These are phyloP conservation scores for Probaryconus sp. DNA, from an alignment of 1,140 invertebrate genomes.

Conservation along the genomic window DNA sequence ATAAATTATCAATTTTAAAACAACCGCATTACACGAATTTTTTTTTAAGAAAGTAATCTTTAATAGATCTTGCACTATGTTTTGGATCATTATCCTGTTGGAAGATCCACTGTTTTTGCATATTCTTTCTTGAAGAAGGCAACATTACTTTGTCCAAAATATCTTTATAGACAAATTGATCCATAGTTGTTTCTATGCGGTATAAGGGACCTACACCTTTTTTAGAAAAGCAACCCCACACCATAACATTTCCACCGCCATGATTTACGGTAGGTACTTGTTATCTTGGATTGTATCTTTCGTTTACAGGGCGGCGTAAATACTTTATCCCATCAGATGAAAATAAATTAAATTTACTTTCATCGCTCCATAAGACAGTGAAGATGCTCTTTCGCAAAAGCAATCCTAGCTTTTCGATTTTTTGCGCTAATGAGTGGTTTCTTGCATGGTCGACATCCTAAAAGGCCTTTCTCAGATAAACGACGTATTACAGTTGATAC, in stretches of 20 bases:
- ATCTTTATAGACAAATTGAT: slow-evolving; percentile 18
- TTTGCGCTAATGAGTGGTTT: slow-evolving; percentile 23
- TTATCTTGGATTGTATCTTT: slow-evolving; percentile 28
- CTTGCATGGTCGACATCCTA: slow-evolving; percentile 11
- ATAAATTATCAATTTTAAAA: too few species aligned
- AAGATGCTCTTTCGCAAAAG: slow-evolving; percentile 7
- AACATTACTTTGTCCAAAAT: slow-evolving; percentile 45
- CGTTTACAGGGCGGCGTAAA: slow-evolving; percentile 29
- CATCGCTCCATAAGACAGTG: slow-evolving; percentile 38
- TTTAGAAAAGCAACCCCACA: slow-evolving; percentile 63
- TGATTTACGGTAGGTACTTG: slow-evolving; percentile 58
- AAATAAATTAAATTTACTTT: slow-evolving; percentile 59
- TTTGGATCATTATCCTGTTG: slow-evolving; percentile 68
- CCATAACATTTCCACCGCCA: slow-evolving; percentile 44
- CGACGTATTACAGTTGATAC: slow-evolving; percentile 21
- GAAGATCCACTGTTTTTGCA: slow-evolving; percentile 60
- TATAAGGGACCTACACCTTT: slow-evolving; percentile 61
- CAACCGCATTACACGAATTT: too few species aligned
- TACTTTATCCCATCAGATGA: slow-evolving; percentile 53
- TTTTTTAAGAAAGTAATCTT: slow-evolving; percentile 42
- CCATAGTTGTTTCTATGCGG: slow-evolving; percentile 59
- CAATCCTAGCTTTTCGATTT: slow-evolving; percentile 12
- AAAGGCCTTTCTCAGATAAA: slow-evolving; percentile 19
- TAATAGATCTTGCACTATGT: slow-evolving; percentile 33
- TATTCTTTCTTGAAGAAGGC: slow-evolving; percentile 55